phyloP scores from a whole-genome alignment of 2,888 invertebrate species.

The Pollenia griseotomentosa region DNA sequence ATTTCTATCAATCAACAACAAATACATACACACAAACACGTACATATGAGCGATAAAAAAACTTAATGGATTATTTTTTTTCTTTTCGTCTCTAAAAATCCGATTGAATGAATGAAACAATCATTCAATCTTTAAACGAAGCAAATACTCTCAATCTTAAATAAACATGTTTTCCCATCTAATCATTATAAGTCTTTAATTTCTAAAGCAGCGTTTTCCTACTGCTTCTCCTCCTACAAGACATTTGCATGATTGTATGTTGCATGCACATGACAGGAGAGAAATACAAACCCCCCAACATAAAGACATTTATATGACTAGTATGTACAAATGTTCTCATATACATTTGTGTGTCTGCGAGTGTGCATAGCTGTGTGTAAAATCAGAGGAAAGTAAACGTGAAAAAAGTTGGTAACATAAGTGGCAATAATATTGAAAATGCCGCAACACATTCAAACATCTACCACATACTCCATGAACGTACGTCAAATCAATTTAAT shows the following conservation, averaged over 20 bases:
- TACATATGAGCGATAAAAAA: background rate
- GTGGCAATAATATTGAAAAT: conserved; percentile 65
- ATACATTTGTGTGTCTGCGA: background rate
- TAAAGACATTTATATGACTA: conserved; percentile 41
- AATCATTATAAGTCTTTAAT: conserved; percentile 58
- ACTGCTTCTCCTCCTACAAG: background rate
- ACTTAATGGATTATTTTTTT: conserved; percentile 40
- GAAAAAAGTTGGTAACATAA: conserved; percentile 50
- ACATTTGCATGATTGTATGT: background rate
- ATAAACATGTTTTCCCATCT: conserved; percentile 60
- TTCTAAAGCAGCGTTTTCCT: conserved; percentile 48
- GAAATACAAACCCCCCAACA: conserved; percentile 35
- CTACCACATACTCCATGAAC: conserved; percentile 16
- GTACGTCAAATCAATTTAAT: conserved; percentile 54
- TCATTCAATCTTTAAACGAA: conserved; percentile 17
- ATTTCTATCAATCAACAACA: conserved; percentile 6
- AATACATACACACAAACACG: background rate
- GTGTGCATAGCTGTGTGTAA: background rate
- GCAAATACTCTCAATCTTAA: conserved; percentile 55
- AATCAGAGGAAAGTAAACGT: conserved; percentile 21
- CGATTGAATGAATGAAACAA: conserved; percentile 41
- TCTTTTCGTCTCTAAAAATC: background rate
- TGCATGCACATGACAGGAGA: conserved; percentile 42
- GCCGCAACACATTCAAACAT: conserved; percentile 39
- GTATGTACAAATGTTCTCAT: background rate